Percentiles rank a stretch among this genome's conserved stretches.
Conservation (phyloP, 1,140 invertebrate genomes). For the Drosophila seguyi region DNA sequence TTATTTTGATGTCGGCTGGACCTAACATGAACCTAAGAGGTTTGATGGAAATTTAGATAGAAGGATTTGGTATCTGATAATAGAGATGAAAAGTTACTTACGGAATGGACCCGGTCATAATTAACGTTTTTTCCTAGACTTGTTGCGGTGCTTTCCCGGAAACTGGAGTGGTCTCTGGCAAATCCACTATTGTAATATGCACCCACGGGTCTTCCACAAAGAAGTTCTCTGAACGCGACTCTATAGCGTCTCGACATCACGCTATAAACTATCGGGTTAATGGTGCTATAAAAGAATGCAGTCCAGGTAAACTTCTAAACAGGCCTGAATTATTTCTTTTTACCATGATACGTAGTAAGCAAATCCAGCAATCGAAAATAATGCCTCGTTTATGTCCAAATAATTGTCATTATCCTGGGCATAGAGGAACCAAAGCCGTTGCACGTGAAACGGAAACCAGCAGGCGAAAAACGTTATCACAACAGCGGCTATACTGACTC, state of each 20-base stretch:
- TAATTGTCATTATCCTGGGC: slow-evolving; percentile 87
- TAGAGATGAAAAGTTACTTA: slow-evolving; percentile 29
- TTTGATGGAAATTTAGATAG: background rate
- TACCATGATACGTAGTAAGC: slow-evolving; percentile 94
- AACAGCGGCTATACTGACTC: slow-evolving; percentile 92
- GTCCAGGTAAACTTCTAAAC: too few species aligned
- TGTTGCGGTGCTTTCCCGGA: slow-evolving; percentile 85
- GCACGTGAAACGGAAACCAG: slow-evolving; percentile 98
- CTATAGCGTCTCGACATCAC: slow-evolving; percentile 94
- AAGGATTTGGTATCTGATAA: background rate
- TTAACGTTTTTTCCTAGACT: slow-evolving; percentile 49
- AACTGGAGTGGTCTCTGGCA: slow-evolving; percentile 86
- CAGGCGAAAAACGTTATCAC: slow-evolving; percentile 98
- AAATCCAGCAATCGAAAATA: slow-evolving; percentile 92
- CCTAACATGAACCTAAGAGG: slow-evolving; percentile 45
- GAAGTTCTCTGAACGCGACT: slow-evolving; percentile 91
- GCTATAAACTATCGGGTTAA: slow-evolving; percentile 97
- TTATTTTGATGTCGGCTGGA: slow-evolving; percentile 40
- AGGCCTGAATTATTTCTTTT: background rate
- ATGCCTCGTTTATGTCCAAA: slow-evolving; percentile 90
- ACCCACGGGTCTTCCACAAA: slow-evolving; percentile 86
- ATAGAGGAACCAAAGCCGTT: slow-evolving; percentile 92
- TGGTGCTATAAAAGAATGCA: slow-evolving; percentile 87
- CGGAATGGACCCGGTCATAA: slow-evolving; percentile 67
- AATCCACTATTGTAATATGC: slow-evolving; percentile 85